A percentile compares a stretch with the other conserved stretches of the same genome.
Conservation (phyloP, 1,140 invertebrate species). For the Sesamia nonagrioides region DNA sequence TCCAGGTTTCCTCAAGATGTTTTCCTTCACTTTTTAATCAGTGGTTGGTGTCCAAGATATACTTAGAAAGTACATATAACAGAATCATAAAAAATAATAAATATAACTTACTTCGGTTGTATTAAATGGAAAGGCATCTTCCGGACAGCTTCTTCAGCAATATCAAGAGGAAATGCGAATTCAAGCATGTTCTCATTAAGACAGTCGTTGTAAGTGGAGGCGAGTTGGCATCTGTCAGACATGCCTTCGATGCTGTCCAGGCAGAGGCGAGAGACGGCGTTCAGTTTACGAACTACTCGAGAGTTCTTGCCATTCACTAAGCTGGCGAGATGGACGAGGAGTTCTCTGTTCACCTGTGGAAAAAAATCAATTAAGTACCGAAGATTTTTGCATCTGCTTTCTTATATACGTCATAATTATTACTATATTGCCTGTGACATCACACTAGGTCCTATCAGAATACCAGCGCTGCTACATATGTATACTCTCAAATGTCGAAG, state of each 20-base stretch:
- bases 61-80: too few relatives aligned
- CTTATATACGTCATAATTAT: too few relatives aligned
- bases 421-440: too few relatives aligned
- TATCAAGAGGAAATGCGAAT: slow-evolving; percentile 80
- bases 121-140: slow-evolving; percentile 84
- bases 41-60: too few relatives aligned
- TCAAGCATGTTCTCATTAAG: slow-evolving; percentile 83
- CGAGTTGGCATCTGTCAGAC: slow-evolving; percentile 79
- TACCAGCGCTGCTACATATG: too few relatives aligned
- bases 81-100: too few relatives aligned
- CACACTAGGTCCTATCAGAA: too few relatives aligned
- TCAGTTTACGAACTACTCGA: slow-evolving; percentile 76
- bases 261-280: slow-evolving; percentile 77
- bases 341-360: slow-evolving; percentile 76
- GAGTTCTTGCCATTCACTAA: slow-evolving; percentile 82
- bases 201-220: slow-evolving; percentile 82
- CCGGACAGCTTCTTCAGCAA: slow-evolving; percentile 80
- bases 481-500: too few relatives aligned
- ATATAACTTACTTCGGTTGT: slow-evolving; percentile 77
- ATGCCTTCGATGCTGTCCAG: slow-evolving; percentile 80
- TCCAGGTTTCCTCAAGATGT: too few relatives aligned
- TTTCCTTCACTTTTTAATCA: too few relatives aligned
- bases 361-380: neutral
- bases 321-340: slow-evolving; percentile 78
- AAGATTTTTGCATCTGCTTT: too few relatives aligned